These are phyloP conservation scores for Umimayanthus chanpuru DNA, from an alignment of 92 coral and sea anemone species.

Conservation along the genomic window DNA sequence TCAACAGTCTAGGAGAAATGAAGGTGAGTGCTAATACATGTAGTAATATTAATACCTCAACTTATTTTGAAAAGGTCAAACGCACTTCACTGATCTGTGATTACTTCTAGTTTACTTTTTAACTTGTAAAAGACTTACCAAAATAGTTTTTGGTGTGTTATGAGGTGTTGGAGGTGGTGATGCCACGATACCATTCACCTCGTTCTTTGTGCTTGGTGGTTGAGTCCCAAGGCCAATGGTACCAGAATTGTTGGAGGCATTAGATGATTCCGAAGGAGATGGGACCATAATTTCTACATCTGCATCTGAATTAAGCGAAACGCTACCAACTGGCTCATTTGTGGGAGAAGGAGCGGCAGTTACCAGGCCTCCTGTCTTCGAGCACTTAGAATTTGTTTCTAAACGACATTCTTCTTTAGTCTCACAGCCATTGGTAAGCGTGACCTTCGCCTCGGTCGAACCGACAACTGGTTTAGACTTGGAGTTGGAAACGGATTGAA, in stretches of 20 bases:
- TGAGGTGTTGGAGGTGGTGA: slow-evolving; percentile 5
- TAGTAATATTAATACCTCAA: too few species aligned
- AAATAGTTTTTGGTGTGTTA: background rate
- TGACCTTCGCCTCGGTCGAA: background rate
- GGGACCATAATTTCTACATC: background rate
- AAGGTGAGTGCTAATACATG: too few species aligned
- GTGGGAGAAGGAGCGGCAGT: slow-evolving; percentile 86
- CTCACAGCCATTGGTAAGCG: slow-evolving; percentile 34
- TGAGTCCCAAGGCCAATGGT: background rate
- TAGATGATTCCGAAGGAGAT: background rate
- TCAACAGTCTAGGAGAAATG: too few species aligned
- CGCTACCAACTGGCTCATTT: background rate
- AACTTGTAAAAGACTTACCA: background rate
- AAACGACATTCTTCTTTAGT: background rate
- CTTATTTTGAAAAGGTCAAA: too few species aligned
- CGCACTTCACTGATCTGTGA: too few species aligned
- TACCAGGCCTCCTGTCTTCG: slow-evolving; percentile 72
- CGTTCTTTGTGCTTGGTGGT: background rate
- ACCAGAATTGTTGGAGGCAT: background rate
- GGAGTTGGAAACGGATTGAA: slow-evolving; percentile 24
- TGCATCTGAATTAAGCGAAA: background rate
- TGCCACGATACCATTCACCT: background rate
- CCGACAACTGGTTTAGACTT: background rate
- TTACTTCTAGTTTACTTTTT: background rate
- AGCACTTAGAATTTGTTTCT: background rate